Percentiles rank a stretch among this genome's conserved stretches.
These are phyloP conservation scores for Pterostichus niger DNA, from an alignment of 2,888 invertebrate species.

Conservation along the genomic window DNA sequence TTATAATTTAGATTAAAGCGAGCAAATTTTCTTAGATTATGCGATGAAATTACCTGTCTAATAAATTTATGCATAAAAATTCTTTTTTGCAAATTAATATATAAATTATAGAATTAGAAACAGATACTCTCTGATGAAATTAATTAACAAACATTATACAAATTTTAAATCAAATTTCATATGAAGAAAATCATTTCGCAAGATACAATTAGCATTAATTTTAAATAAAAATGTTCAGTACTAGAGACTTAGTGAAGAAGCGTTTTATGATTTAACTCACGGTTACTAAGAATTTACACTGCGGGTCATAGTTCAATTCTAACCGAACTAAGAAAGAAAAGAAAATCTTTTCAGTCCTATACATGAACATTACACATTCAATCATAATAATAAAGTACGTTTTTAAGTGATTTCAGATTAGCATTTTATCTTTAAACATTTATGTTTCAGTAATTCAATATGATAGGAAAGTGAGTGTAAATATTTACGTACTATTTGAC, in stretches of 20 bases:
- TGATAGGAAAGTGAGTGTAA: background rate
- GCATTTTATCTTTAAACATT: background rate
- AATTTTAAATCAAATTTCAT: conserved; percentile 20
- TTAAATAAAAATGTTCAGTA: conserved; percentile 17
- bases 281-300: background rate
- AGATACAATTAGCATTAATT: conserved; percentile 50
- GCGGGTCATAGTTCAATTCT: conserved; percentile 1
- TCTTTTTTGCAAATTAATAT: background rate
- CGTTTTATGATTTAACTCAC: conserved; percentile 2
- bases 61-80: conserved; percentile 38
- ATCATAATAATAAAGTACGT: conserved; percentile 18
- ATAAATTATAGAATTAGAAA: background rate
- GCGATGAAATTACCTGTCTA: background rate
- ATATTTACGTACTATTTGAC: conserved; percentile 23
- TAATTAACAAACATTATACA: conserved; percentile 16
- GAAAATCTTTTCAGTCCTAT: background rate
- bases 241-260: conserved; percentile 22
- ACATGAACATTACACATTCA: conserved; percentile 10
- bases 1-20: conserved; percentile 14
- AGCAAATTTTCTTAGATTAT: background rate
- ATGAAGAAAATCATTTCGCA: conserved; percentile 22
- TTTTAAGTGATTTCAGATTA: conserved; percentile 1
- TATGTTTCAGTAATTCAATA: background rate
- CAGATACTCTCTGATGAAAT: background rate
- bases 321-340: conserved; percentile 14